Base-by-base conservation (phyloP, 2,888 invertebrate species). In the Meliscaeva auricollis region DNA sequence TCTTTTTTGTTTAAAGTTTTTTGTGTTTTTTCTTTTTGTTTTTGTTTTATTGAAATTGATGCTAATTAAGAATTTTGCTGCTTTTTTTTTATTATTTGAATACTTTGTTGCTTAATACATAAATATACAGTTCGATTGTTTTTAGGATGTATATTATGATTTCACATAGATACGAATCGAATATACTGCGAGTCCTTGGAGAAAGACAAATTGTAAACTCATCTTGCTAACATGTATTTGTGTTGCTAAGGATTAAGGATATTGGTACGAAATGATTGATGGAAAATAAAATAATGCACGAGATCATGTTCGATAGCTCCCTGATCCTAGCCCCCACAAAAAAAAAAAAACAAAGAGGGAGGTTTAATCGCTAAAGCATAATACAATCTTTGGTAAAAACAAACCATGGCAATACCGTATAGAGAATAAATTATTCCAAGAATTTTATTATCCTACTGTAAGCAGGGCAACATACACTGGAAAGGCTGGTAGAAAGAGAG, bases 391-490 rank as follows among this genome's bases (percentile, higher is more conserved):
- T 52, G 48, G 22, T 13, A 48, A 52, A 48, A 76, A 58, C 32
- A 56, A 62, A 44, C 70, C 76, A 58, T 58, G 48, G 58, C 38
- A 68, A 64, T 74, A 22, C n/a, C n/a, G n/a, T 17, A 62, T 38
- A 68, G 17, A 68, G 58, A 58, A 69, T 69, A 77, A 50, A 69
- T 77, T 52, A 77, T 76, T 76, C 35, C 44, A 35, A 50, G 69
- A 76, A 69, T 64, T 72, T 78, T 78, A 38, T 64, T 26, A 56
- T 56, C 48, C 41, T 56, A 26, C 54, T 54, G 54, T 64, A 64
- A 50, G 64, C 64, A 52, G 15, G 54, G 38, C 72, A 56, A 52
- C 68, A 46, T 13, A 15, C n/a, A n/a, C n/a, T n/a, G n/a, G n/a
- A n/a, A n/a, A n/a, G n/a, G 32, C 46, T 35, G 30, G 30, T 32